Evolutionary conservation across 2,113 vertebrate genomes (phyloP).

Genomic region (Chauna torquata): DNA sequence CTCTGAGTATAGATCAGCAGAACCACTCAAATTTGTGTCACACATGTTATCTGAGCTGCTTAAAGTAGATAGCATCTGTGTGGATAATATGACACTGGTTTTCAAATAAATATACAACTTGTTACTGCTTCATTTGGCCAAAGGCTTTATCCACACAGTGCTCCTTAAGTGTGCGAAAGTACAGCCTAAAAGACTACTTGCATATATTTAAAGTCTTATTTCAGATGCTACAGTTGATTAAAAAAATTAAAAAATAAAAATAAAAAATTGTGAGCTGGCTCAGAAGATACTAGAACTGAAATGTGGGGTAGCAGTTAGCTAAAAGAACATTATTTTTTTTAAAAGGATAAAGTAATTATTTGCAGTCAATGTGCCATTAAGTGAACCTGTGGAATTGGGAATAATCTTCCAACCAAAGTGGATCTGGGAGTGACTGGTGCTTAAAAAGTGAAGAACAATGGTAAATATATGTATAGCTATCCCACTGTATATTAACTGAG

Average conservation of each 20-base stretch:
- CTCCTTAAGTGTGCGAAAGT: not conserved
- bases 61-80: not conserved
- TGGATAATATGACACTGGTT: not conserved
- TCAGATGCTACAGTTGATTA: conserved; percentile 65
- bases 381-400: conserved; percentile 86
- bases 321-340: conserved; percentile 81
- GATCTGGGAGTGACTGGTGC: conserved; percentile 86
- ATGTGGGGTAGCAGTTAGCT: conserved; percentile 82
- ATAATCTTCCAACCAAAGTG: conserved; percentile 92
- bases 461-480: conserved; percentile 75
- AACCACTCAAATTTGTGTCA: not conserved
- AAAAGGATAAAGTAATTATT: conserved; percentile 79
- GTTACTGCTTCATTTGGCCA: conserved; percentile 2
- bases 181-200: conserved; percentile 62
- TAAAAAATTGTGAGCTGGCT: conserved; percentile 93
- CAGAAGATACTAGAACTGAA: conserved; percentile 86
- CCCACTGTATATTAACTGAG: conserved; percentile 81
- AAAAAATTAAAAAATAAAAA: not conserved
- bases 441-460: conserved; percentile 75
- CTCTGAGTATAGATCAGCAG: not conserved
- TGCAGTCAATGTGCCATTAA: conserved; percentile 92
- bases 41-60: not conserved
- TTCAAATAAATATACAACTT: not conserved
- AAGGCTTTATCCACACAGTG: conserved; percentile 29
- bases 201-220: conserved; percentile 73